Base-by-base conservation (phyloP, 1,140 invertebrate species). In the Magallana ariakensis region DNA sequence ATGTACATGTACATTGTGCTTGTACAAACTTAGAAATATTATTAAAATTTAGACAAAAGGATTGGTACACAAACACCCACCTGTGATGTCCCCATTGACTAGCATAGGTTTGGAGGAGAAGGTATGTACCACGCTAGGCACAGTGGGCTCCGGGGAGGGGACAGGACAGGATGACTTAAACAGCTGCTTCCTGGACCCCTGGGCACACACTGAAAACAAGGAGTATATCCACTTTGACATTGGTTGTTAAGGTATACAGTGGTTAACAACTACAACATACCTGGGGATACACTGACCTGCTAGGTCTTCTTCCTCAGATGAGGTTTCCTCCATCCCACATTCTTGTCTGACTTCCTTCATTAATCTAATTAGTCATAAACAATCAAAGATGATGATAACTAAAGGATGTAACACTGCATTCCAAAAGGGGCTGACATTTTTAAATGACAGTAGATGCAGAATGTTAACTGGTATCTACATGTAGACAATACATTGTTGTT, bases 251-350 rank as follows among this genome's bases (percentile, higher is more conserved):
- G 22, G 11, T 19, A 62, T 19, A 62, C 60, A 16, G 16, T 55
- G 80, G 13, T 5, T 81, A 56, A 56, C 46, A 13, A 19, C 13
- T 15, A 54, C 9, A 53, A 1, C n/a, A 0, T 54, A 13, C 11
- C 3, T 6, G 19, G 9, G 8, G 6, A 2, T 81, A 15, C 11
- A 88, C 89, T 87, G 85, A 92, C 91, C 90, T 80, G 87, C 62
- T 94, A 96, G 97, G 91, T 96, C 96, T 91, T 97, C 96, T 96
- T 96, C 96, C 89, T 96, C 96, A 88, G 97, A 96, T 92, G 96
- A 96, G 89, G 96, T 96, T 91, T 96, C 95, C 91, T 95, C 92
- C 90, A 96, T 95, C 82, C 96, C 97, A 62, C 97, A 96, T 94
- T 96, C 95, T 93, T 94, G 93, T 89, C 94, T 91, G 6, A 96